Percentiles rank a stretch among this genome's conserved stretches.
These are phyloP conservation scores for Lacanobia wlatinum DNA, from an alignment of 2,888 invertebrate species.

Conservation along the genomic window DNA sequence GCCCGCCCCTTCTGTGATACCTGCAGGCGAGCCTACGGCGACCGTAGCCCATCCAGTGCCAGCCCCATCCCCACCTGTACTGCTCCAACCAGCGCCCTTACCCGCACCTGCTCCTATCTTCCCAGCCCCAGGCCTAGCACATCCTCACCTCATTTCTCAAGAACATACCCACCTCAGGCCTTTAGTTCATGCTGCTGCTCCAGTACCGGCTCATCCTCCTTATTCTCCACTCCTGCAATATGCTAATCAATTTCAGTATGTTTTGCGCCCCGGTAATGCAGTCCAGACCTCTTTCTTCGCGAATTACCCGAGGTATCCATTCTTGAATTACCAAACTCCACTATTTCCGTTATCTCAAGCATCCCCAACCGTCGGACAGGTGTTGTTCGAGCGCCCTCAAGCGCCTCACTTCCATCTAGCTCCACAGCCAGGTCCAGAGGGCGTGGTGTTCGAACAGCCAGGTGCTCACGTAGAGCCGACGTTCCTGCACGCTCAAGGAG, in stretches of 20 bases:
- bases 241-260: constrained; percentile 79
- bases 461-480: constrained; percentile 71
- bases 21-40: constrained; percentile 74
- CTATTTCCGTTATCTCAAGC: constrained; percentile 72
- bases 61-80: constrained; percentile 73
- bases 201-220: constrained; percentile 73
- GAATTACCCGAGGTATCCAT: constrained; percentile 85
- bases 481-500: constrained; percentile 68
- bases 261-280: constrained; percentile 86
- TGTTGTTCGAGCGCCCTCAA: constrained; percentile 77
- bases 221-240: constrained; percentile 72
- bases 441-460: constrained; percentile 73
- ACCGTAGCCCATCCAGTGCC: constrained; percentile 77
- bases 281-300: constrained; percentile 86
- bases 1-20: constrained; percentile 74
- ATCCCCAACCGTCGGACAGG: constrained; percentile 64
- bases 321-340: constrained; percentile 80
- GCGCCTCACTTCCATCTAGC: constrained; percentile 75
- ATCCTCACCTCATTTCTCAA: constrained; percentile 69
- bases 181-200: constrained; percentile 70
- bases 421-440: constrained; percentile 71
- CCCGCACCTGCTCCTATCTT: constrained; percentile 69
- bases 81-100: constrained; percentile 68
- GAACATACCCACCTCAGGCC: constrained; percentile 77
- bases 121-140: constrained; percentile 66